These are phyloP conservation scores for Gila robusta DNA, from an alignment of 2,797 vertebrate genomes.

Conservation along the genomic window DNA sequence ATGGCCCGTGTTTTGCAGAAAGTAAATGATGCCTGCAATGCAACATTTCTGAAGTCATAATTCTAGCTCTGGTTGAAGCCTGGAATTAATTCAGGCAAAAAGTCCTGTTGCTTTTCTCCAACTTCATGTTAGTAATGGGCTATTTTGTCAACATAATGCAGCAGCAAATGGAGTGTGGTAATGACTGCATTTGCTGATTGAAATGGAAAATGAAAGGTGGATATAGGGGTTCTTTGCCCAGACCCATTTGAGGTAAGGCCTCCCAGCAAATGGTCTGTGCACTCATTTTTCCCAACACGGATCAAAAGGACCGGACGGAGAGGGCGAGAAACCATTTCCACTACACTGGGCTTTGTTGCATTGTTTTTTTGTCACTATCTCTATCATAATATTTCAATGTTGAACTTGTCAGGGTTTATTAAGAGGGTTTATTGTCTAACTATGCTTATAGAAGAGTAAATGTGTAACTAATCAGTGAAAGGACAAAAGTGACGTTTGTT, in stretches of 20 bases:
- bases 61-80: constrained; percentile 65
- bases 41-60: constrained; percentile 66
- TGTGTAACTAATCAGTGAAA: not conserved
- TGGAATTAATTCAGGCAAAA: constrained; percentile 71
- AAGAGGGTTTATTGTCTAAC: not conserved
- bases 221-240: constrained; percentile 65
- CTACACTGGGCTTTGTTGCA: constrained; percentile 27
- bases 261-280: constrained; percentile 55
- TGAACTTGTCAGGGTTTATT: constrained; percentile 15
- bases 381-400: constrained; percentile 19
- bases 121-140: constrained; percentile 73
- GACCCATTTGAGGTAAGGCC: constrained; percentile 55
- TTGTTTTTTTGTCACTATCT: constrained; percentile 18
- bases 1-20: constrained; percentile 55
- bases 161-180: constrained; percentile 78
- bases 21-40: constrained; percentile 71
- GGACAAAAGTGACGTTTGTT: not conserved
- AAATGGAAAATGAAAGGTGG: constrained; percentile 79
- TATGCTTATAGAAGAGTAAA: not conserved
- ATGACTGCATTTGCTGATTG: constrained; percentile 77
- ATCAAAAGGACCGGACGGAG: constrained; percentile 19
- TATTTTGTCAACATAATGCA: constrained; percentile 80
- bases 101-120: constrained; percentile 67
- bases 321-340: constrained; percentile 37
- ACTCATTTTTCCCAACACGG: constrained; percentile 47